A percentile compares a stretch with the other conserved stretches of the same genome.
phyloP scores from a whole-genome alignment of 2,797 vertebrate species.

The Notolepis coatsorum region DNA sequence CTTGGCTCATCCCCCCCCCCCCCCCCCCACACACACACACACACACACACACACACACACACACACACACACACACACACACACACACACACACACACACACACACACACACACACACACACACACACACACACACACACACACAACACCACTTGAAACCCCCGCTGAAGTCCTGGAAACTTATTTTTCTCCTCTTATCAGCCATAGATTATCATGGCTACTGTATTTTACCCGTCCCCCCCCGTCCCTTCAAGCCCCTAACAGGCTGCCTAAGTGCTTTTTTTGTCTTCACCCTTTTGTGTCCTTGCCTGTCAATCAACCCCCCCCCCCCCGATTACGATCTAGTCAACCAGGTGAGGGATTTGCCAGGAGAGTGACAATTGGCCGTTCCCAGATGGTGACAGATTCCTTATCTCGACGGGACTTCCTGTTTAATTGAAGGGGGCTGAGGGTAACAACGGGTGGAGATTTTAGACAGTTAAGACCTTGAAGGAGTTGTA shows the following conservation, averaged over 20 bases:
- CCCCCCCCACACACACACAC: not conserved
- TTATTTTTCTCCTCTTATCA: conserved; percentile 59
- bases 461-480: conserved; percentile 27
- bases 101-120: conserved; percentile 26
- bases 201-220: conserved; percentile 64
- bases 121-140: conserved; percentile 20
- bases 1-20: too few species aligned
- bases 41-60: not conserved
- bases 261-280: conserved; percentile 75
- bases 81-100: conserved; percentile 9
- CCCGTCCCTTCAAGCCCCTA: conserved; percentile 59
- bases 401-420: conserved; percentile 67
- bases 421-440: conserved; percentile 77
- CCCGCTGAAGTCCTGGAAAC: conserved; percentile 48
- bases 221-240: conserved; percentile 60
- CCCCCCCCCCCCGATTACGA: conserved; percentile 60
- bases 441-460: conserved; percentile 54
- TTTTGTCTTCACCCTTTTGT: conserved; percentile 77
- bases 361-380: conserved; percentile 71
- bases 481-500: conserved; percentile 3
- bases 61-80: conserved; percentile 2
- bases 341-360: conserved; percentile 78
- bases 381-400: conserved; percentile 56
- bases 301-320: conserved; percentile 78
- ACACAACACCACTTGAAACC: conserved; percentile 36